These are phyloP conservation scores for Porites rus DNA, from an alignment of 92 coral and sea anemone genomes.

Conservation along the genomic window DNA sequence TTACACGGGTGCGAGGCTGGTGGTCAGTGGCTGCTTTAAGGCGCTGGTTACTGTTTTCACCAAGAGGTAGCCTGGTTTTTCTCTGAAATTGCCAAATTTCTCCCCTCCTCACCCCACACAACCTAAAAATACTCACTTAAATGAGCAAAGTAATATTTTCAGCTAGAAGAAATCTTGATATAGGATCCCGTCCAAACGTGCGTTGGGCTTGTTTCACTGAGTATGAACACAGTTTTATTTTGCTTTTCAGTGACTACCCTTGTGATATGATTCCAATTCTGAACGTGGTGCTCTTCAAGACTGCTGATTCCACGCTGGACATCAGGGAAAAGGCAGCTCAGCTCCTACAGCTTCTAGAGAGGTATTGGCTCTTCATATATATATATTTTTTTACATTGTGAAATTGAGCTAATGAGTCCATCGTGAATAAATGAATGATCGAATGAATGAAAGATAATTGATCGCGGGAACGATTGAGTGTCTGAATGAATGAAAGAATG, in stretches of 20 bases:
- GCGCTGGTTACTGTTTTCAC: slow-evolving; percentile 92
- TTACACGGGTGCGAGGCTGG: slow-evolving; percentile 88
- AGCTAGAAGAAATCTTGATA: background rate
- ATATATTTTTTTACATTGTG: too few species aligned
- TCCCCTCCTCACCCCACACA: background rate
- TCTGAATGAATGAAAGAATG: too few species aligned
- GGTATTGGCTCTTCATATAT: slow-evolving; percentile 45
- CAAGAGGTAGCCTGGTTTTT: slow-evolving; percentile 60
- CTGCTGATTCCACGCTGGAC: slow-evolving; percentile 89
- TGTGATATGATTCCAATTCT: slow-evolving; percentile 95
- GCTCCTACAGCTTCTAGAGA: slow-evolving; percentile 90
- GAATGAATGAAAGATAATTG: too few species aligned
- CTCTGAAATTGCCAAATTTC: background rate
- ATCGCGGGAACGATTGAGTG: too few species aligned
- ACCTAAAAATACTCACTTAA: too few species aligned
- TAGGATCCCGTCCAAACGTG: too few species aligned
- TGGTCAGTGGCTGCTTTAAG: slow-evolving; percentile 94
- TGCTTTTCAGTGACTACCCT: slow-evolving; percentile 89
- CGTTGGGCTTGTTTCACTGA: background rate
- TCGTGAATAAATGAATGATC: too few species aligned
- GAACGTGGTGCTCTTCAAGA: slow-evolving; percentile 94
- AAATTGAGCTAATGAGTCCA: too few species aligned
- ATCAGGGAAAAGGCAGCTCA: slow-evolving; percentile 96
- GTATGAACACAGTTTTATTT: too few species aligned
- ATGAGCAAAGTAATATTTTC: too few species aligned